Conservation (phyloP, 35 echinoderm and acorn worm genomes). For the Eucidaris tribuloides region DNA sequence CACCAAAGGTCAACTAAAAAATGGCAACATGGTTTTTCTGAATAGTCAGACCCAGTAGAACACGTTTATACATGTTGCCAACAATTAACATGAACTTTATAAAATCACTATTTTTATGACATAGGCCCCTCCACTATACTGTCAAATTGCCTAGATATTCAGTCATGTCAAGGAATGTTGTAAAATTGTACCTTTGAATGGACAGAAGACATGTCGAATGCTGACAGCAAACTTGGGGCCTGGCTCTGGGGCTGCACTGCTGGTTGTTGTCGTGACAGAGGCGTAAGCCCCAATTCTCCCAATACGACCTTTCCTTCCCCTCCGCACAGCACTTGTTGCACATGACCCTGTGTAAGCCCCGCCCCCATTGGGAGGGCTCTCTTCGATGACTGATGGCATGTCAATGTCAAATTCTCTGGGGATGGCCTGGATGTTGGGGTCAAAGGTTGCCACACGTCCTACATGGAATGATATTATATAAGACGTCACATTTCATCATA, state of each 20-base stretch:
- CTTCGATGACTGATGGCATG: slow-evolving; percentile 91
- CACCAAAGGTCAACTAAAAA: too few species aligned
- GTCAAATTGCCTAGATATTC: too few species aligned
- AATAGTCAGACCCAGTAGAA: too few species aligned
- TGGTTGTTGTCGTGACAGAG: neutral
- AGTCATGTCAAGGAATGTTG: too few species aligned
- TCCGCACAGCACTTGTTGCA: neutral
- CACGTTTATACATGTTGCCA: too few species aligned
- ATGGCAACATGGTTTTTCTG: too few species aligned
- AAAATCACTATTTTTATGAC: too few species aligned
- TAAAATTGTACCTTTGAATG: slow-evolving; percentile 64
- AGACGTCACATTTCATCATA: neutral
- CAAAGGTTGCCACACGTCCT: slow-evolving; percentile 68
- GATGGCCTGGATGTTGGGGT: slow-evolving; percentile 92
- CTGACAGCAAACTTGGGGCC: slow-evolving; percentile 72
- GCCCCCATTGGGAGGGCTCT: slow-evolving; percentile 67
- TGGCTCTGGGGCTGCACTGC: neutral
- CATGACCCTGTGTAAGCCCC: neutral
- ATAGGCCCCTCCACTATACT: too few species aligned
- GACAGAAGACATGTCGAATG: slow-evolving; percentile 86
- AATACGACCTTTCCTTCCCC: neutral
- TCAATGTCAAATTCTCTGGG: slow-evolving; percentile 99
- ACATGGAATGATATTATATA: neutral
- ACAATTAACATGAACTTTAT: too few species aligned
- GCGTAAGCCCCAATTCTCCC: neutral